Conservation (phyloP, 1,140 invertebrate species). For the Marisa cornuarietis region DNA sequence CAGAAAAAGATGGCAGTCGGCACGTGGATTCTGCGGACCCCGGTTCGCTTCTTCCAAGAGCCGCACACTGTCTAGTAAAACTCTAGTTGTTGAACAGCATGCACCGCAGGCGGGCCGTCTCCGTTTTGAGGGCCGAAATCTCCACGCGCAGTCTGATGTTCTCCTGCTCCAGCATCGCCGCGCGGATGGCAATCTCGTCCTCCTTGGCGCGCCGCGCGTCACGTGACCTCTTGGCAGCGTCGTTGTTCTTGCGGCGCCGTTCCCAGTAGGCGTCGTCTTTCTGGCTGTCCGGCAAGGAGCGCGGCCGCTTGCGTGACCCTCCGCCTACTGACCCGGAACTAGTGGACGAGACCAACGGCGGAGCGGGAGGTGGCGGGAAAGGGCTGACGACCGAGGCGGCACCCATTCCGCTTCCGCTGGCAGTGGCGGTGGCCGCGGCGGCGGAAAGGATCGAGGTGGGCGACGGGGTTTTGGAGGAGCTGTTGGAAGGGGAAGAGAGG, state of each 20-base stretch:
- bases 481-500: background rate
- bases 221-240: constrained; percentile 92
- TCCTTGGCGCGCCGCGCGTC: constrained; percentile 90
- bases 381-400: background rate
- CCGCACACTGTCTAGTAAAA: too few species aligned
- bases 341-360: constrained; percentile 23
- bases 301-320: constrained; percentile 23
- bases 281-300: constrained; percentile 55
- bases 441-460: constrained; percentile 6
- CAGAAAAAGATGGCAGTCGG: too few species aligned
- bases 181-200: constrained; percentile 89
- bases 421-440: background rate
- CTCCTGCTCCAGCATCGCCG: constrained; percentile 86
- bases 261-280: constrained; percentile 89
- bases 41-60: too few species aligned
- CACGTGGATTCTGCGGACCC: too few species aligned
- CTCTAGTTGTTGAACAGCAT: constrained; percentile 59
- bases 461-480: constrained; percentile 3
- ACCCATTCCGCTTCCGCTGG: background rate
- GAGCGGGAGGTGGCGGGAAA: constrained; percentile 4
- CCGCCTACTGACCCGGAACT: background rate
- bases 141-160: constrained; percentile 76
- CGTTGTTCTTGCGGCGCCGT: constrained; percentile 90
- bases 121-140: constrained; percentile 72
- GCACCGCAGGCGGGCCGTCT: constrained; percentile 68